Evolutionary conservation across 2,113 vertebrate species (phyloP).

Genomic region (Apistogramma diplotaenia): DNA sequence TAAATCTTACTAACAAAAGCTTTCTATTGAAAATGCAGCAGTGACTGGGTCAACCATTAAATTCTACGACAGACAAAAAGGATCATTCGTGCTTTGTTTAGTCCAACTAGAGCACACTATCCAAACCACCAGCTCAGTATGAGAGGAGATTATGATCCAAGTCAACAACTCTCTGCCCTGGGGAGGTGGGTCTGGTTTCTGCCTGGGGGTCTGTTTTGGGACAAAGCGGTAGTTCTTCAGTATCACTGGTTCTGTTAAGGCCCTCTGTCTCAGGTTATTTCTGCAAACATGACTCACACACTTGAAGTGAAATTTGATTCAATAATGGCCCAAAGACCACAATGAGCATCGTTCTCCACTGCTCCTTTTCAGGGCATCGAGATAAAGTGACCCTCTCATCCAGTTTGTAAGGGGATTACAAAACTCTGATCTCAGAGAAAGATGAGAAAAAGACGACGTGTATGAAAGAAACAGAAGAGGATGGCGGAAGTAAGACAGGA

Average conservation of each 20-base stretch:
- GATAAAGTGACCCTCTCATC: slow-evolving; percentile 24
- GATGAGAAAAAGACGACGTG: neutral
- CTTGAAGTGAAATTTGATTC: slow-evolving; percentile 46
- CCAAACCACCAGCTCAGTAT: slow-evolving; percentile 3
- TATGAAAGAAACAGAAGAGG: neutral
- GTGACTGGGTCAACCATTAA: neutral
- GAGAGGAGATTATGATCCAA: slow-evolving; percentile 11
- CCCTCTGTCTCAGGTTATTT: slow-evolving; percentile 57
- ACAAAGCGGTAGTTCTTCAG: slow-evolving; percentile 62
- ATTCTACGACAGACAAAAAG: neutral
- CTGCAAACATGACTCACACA: slow-evolving; percentile 54
- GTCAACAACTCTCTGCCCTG: slow-evolving; percentile 26
- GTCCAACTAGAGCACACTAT: neutral
- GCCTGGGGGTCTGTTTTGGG: neutral
- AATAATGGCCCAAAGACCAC: slow-evolving; percentile 29
- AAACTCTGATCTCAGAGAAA: neutral
- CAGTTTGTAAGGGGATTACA: neutral
- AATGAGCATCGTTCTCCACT: slow-evolving; percentile 38
- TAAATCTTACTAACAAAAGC: neutral
- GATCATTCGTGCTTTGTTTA: neutral
- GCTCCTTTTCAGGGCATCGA: slow-evolving; percentile 20
- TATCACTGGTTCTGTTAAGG: slow-evolving; percentile 41
- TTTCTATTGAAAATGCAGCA: neutral
- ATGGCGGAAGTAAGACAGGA: neutral
- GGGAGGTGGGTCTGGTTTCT: slow-evolving; percentile 28